Evolutionary conservation across 2,113 vertebrate species (phyloP).

Genomic region (Odontophorus gujanensis): DNA sequence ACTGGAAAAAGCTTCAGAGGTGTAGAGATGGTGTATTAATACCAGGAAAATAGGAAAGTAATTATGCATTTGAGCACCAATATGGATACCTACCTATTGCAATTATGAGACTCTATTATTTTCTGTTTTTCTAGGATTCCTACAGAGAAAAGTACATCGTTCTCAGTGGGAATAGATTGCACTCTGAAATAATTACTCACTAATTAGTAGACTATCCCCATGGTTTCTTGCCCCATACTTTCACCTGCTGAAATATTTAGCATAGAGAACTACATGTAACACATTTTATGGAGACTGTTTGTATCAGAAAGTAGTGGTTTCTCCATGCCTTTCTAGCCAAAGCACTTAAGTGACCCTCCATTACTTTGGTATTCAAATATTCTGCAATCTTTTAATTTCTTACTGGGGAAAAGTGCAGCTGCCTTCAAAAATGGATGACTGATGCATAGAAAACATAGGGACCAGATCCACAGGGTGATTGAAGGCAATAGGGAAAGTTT

Average conservation of each 20-base stretch:
- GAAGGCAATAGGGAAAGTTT: neutral
- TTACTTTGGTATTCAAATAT: neutral
- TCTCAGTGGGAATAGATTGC: slow-evolving; percentile 29
- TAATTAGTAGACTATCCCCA: slow-evolving; percentile 37
- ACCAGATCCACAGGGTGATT: neutral
- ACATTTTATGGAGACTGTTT: neutral
- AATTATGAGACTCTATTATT: slow-evolving; percentile 36
- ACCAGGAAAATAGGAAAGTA: neutral
- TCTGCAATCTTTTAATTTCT: neutral
- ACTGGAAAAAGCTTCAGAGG: neutral
- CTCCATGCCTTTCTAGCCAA: neutral
- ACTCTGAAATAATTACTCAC: slow-evolving; percentile 39
- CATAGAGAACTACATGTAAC: neutral
- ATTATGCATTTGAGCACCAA: slow-evolving; percentile 33
- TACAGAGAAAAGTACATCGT: slow-evolving; percentile 46
- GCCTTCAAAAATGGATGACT: neutral
- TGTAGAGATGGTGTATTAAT: neutral
- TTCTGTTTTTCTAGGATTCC: slow-evolving; percentile 37
- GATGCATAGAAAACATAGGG: neutral
- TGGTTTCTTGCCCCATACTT: slow-evolving; percentile 44
- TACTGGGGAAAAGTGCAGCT: neutral
- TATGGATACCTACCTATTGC: neutral
- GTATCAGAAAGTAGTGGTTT: neutral
- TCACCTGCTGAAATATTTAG: slow-evolving; percentile 24
- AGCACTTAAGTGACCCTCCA: neutral